phyloP scores from a whole-genome alignment of 2,113 vertebrate species.

The Lichenostomus cassidix region DNA sequence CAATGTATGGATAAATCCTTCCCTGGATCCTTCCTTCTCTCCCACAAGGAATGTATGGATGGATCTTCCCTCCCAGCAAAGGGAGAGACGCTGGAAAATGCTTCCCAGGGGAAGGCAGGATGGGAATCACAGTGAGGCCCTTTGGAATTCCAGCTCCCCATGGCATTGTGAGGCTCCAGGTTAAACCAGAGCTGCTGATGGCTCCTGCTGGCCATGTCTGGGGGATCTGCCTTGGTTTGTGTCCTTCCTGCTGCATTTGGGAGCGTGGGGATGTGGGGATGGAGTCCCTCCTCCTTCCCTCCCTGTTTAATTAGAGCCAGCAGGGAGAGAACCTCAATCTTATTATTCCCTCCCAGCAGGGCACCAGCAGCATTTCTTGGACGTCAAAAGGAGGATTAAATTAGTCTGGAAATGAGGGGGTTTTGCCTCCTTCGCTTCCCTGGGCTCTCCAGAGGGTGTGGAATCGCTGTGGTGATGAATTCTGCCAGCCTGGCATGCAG shows the following conservation, averaged over 20 bases:
- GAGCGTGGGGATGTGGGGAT: neutral
- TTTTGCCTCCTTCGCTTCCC: neutral
- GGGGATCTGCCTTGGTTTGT: neutral
- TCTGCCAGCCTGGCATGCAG: neutral
- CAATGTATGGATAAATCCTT: neutral
- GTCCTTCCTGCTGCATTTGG: neutral
- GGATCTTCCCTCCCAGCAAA: neutral
- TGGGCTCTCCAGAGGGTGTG: neutral
- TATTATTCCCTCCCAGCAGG: slow-evolving; percentile 25
- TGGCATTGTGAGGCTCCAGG: rapidly evolving
- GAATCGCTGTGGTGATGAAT: neutral
- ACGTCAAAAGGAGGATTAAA: slow-evolving; percentile 41
- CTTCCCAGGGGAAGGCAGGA: neutral
- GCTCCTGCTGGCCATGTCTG: neutral
- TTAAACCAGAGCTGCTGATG: rapidly evolving
- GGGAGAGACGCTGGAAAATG: neutral
- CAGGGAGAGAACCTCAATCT: neutral
- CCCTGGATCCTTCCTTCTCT: neutral
- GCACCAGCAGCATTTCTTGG: neutral
- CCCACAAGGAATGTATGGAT: neutral
- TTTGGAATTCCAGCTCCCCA: neutral
- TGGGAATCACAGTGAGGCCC: neutral
- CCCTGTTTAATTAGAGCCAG: slow-evolving; percentile 34
- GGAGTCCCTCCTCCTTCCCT: neutral
- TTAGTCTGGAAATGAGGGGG: neutral